A percentile compares a stretch with the other conserved stretches of the same genome.
phyloP scores from a whole-genome alignment of 2,888 invertebrate genomes.

The Pachydiplax longipennis region DNA sequence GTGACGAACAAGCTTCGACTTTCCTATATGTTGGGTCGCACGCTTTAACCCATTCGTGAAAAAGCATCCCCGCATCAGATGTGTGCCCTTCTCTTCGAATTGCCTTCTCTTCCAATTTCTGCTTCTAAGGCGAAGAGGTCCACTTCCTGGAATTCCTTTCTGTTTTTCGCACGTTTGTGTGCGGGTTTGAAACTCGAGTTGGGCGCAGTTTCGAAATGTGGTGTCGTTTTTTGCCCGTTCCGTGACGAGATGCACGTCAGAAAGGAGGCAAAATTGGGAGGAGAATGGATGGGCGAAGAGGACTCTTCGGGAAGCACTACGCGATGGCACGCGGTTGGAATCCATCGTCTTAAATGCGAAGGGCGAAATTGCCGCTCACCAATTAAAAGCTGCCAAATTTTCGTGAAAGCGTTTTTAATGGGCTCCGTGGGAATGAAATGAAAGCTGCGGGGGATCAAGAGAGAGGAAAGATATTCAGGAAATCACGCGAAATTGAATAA shows the following conservation, averaged over 20 bases:
- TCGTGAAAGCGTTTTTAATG: too few species aligned
- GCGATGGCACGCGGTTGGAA: not conserved
- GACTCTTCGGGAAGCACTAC: not conserved
- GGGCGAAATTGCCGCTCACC: too few species aligned
- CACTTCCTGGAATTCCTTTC: not conserved
- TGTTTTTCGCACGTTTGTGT: not conserved
- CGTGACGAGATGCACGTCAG: not conserved
- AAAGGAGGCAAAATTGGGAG: not conserved
- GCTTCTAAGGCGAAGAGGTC: not conserved
- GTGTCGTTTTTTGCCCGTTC: not conserved
- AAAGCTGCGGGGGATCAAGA: too few species aligned
- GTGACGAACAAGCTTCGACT: too few species aligned
- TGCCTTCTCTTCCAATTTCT: not conserved
- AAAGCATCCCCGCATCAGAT: not conserved
- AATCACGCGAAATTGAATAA: too few species aligned
- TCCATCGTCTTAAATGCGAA: not conserved
- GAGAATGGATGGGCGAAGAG: not conserved
- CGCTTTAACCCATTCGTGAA: too few species aligned
- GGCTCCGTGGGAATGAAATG: too few species aligned
- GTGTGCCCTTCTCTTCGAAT: not conserved
- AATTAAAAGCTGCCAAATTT: too few species aligned
- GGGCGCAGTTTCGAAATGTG: not conserved
- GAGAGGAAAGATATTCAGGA: too few species aligned
- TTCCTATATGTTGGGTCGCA: too few species aligned
- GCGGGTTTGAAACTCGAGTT: not conserved